Conservation (phyloP, 2,113 vertebrate genomes). For the Dinomys branickii region DNA sequence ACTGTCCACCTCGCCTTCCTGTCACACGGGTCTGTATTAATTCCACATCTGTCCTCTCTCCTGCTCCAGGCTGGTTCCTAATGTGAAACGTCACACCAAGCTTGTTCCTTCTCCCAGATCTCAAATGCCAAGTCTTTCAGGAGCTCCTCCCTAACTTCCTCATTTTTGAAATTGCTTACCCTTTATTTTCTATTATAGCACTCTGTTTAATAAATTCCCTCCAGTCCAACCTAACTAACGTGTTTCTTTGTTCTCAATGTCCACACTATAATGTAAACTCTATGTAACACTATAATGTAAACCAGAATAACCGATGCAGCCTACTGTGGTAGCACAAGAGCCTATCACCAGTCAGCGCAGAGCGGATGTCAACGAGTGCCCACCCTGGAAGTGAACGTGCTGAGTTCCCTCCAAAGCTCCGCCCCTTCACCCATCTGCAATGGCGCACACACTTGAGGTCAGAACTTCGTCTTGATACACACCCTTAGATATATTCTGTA, state of each 20-base stretch:
- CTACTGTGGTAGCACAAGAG: not conserved
- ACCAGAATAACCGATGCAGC: not conserved
- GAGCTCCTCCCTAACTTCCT: not conserved
- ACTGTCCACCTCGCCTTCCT: not conserved
- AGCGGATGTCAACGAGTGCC: not conserved
- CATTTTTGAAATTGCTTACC: not conserved
- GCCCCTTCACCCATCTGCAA: not conserved
- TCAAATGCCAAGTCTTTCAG: not conserved
- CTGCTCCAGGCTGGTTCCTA: not conserved
- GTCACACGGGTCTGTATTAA: not conserved
- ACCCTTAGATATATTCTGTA: not conserved
- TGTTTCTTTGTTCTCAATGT: not conserved
- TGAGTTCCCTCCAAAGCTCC: not conserved
- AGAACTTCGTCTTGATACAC: conserved; percentile 3
- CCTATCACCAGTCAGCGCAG: not conserved
- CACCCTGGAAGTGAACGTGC: not conserved
- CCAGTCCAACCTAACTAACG: not conserved
- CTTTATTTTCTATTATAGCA: not conserved
- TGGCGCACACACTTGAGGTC: not conserved
- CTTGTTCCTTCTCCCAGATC: not conserved
- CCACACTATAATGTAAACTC: not conserved
- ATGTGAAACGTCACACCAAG: not conserved
- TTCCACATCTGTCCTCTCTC: not conserved
- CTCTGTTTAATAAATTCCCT: not conserved
- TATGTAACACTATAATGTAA: not conserved